These are phyloP conservation scores for Agonum fuliginosum DNA, from an alignment of 2,888 invertebrate genomes.

Conservation along the genomic window DNA sequence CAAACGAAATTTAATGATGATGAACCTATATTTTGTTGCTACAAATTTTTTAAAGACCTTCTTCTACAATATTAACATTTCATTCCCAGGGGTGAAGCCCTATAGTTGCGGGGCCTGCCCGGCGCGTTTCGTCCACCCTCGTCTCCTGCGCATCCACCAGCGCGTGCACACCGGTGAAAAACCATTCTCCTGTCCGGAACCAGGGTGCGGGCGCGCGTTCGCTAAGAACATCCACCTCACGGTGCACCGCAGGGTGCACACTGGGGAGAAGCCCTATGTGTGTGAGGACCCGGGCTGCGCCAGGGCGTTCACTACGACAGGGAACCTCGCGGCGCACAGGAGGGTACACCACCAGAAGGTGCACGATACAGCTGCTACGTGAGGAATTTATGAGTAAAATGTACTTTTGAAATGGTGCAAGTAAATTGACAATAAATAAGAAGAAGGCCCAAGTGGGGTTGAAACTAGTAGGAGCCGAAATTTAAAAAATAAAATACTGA, in stretches of 20 bases:
- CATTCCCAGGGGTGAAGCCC: constrained; percentile 64
- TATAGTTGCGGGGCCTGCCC: constrained; percentile 66
- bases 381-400: background rate
- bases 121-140: constrained; percentile 66
- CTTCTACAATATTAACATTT: too few relatives aligned
- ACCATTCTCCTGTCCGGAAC: constrained; percentile 65
- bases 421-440: too few relatives aligned
- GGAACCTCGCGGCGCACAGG: constrained; percentile 66
- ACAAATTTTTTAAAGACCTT: too few relatives aligned
- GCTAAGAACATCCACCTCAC: constrained; percentile 67
- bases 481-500: too few relatives aligned
- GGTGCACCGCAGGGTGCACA: constrained; percentile 66
- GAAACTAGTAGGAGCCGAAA: too few relatives aligned
- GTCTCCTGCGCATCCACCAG: constrained; percentile 66
- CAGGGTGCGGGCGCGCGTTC: constrained; percentile 65
- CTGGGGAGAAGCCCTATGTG: constrained; percentile 66
- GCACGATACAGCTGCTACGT: background rate
- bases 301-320: constrained; percentile 66
- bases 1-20: too few relatives aligned
- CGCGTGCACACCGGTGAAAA: constrained; percentile 67
- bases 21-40: too few relatives aligned
- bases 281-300: constrained; percentile 64
- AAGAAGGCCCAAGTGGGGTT: too few relatives aligned
- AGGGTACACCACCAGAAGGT: constrained; percentile 63
- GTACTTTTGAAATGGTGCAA: too few relatives aligned